Percentiles rank a stretch among this genome's conserved stretches.
Conservation (phyloP, 2,888 invertebrate genomes). For the Adineta ricciae region DNA sequence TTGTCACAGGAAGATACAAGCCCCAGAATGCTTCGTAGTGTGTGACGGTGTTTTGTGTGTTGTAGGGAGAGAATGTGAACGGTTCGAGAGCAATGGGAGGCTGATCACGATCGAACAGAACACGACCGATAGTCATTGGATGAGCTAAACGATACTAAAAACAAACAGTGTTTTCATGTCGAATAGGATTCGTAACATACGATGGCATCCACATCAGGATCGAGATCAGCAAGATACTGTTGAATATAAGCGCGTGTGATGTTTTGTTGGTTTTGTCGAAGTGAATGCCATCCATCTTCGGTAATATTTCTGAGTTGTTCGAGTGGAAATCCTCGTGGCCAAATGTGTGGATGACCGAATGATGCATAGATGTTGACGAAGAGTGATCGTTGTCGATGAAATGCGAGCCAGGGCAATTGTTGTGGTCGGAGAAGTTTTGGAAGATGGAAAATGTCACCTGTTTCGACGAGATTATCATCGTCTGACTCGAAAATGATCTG, state of each 20-base stretch:
- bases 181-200: not conserved
- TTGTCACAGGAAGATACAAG: conserved; percentile 38
- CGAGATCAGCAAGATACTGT: conserved; percentile 40
- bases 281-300: conserved; percentile 28
- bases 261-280: not conserved
- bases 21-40: conserved; percentile 39
- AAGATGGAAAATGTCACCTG: no score
- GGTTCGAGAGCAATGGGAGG: not conserved
- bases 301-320: conserved; percentile 34
- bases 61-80: conserved; percentile 36
- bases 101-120: not conserved
- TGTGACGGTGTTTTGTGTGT: conserved; percentile 41
- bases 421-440: no score
- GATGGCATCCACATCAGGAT: conserved; percentile 42
- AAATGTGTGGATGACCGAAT: conserved; percentile 41
- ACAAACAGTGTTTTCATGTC: not conserved
- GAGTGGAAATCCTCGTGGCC: conserved; percentile 41
- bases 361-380: conserved; percentile 35
- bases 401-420: not conserved
- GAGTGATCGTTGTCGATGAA: not conserved
- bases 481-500: conserved; percentile 35
- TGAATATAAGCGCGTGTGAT: conserved; percentile 35
- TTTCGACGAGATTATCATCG: conserved; percentile 24
- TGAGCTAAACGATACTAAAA: not conserved
- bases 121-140: not conserved